These are phyloP conservation scores for Cossypha caffra DNA, from an alignment of 2,797 vertebrate genomes.

Conservation along the genomic window DNA sequence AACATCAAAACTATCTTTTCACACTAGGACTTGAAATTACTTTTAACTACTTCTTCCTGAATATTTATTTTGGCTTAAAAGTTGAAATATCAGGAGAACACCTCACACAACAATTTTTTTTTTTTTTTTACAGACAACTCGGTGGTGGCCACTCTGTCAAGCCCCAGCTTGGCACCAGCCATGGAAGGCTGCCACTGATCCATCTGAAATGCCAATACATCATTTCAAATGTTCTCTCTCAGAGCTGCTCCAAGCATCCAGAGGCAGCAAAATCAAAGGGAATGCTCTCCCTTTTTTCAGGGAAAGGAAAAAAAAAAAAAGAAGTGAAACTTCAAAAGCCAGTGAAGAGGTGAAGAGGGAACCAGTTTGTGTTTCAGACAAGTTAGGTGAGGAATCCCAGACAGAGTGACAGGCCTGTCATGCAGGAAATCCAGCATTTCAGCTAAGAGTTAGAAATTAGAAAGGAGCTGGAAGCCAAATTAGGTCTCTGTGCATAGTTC, in stretches of 20 bases:
- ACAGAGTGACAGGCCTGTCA: neutral
- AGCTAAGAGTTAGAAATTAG: neutral
- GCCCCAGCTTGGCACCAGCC: neutral
- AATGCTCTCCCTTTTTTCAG: neutral
- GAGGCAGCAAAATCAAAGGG: slow-evolving; percentile 20
- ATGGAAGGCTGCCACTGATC: neutral
- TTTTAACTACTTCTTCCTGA: neutral
- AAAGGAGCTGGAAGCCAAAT: neutral
- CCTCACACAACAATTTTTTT: accelerated
- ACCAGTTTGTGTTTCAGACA: neutral
- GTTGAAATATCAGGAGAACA: neutral
- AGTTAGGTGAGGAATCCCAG: neutral
- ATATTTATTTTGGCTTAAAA: neutral
- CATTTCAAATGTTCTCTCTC: neutral
- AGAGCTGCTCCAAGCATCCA: neutral
- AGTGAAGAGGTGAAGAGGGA: neutral
- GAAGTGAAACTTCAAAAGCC: neutral
- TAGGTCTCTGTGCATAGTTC: neutral
- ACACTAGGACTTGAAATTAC: neutral
- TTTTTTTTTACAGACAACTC: neutral
- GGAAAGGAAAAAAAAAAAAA: neutral
- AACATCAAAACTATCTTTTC: neutral
- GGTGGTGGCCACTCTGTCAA: neutral
- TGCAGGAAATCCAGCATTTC: neutral
- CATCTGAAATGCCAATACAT: neutral